Evolutionary conservation across 2,113 vertebrate species (phyloP).

Genomic region (Chelonoidis abingdonii): DNA sequence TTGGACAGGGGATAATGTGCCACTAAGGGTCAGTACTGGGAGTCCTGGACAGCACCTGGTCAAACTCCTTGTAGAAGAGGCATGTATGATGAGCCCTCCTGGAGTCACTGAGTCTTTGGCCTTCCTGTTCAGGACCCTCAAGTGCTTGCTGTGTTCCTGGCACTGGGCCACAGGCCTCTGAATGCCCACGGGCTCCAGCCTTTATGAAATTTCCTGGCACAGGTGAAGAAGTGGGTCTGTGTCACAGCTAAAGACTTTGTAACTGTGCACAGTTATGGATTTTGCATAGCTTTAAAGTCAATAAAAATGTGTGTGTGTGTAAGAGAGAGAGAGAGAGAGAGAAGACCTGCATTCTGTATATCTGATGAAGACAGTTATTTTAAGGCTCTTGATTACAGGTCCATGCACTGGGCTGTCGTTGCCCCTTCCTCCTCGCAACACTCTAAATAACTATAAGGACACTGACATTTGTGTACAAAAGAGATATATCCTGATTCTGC

Average conservation of each 20-base stretch:
- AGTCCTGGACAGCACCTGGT: no score
- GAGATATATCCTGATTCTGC: neutral
- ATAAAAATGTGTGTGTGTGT: neutral
- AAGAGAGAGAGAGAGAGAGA: neutral
- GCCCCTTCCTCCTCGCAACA: neutral
- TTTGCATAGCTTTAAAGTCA: neutral
- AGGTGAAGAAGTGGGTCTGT: neutral
- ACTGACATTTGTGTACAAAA: neutral
- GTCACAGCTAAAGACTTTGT: neutral
- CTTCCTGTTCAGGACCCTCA: no score
- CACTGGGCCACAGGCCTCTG: no score
- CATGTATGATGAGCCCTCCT: no score
- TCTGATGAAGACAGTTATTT: neutral
- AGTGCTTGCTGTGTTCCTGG: no score
- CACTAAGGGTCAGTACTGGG: no score
- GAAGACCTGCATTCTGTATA: neutral
- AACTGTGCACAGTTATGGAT: neutral
- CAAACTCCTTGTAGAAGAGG: no score
- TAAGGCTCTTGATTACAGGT: neutral
- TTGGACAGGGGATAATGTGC: no score
- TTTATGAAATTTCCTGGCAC: no score
- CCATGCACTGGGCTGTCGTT: neutral
- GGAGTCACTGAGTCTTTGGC: no score
- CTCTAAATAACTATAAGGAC: constrained; percentile 19
- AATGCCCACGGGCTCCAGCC: no score